Evolutionary conservation across 2,888 invertebrate genomes (phyloP).

Genomic region (Argyresthia albistria): DNA sequence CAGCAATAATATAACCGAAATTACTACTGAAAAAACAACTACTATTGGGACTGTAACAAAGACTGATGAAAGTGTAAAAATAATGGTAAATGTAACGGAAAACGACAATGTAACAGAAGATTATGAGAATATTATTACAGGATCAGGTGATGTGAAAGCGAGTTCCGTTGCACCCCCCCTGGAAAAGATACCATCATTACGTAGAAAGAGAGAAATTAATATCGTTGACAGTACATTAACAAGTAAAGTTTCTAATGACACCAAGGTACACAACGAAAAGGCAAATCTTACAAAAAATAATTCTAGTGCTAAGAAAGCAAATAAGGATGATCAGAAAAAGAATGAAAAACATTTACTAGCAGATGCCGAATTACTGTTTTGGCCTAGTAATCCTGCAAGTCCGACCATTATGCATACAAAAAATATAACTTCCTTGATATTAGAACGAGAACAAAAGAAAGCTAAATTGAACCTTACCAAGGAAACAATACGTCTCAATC

Average conservation of each 20-base stretch:
- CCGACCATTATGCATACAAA: conserved; percentile 14
- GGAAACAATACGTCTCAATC: conserved; percentile 36
- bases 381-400: conserved; percentile 34
- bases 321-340: conserved; percentile 14
- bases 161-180: no score
- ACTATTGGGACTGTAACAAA: conserved; percentile 3
- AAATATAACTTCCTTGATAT: conserved; percentile 43
- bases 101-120: conserved; percentile 26
- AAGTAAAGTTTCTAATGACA: no score
- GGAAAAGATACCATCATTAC: conserved; percentile 9
- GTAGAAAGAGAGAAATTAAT: conserved; percentile 30
- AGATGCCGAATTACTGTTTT: conserved; percentile 43
- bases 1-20: no score
- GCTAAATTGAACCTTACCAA: conserved; percentile 41
- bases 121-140: conserved; percentile 9
- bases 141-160: no score
- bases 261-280: no score
- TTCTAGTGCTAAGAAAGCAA: conserved; percentile 5
- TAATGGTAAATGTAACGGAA: conserved; percentile 25
- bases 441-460: conserved; percentile 46
- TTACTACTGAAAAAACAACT: conserved; percentile 6
- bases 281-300: background rate
- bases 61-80: conserved; percentile 14
- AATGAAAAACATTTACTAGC: conserved; percentile 25
- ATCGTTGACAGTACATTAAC: conserved; percentile 3